These are phyloP conservation scores for Aegypius monachus DNA, from an alignment of 2,113 vertebrate species.

Conservation along the genomic window DNA sequence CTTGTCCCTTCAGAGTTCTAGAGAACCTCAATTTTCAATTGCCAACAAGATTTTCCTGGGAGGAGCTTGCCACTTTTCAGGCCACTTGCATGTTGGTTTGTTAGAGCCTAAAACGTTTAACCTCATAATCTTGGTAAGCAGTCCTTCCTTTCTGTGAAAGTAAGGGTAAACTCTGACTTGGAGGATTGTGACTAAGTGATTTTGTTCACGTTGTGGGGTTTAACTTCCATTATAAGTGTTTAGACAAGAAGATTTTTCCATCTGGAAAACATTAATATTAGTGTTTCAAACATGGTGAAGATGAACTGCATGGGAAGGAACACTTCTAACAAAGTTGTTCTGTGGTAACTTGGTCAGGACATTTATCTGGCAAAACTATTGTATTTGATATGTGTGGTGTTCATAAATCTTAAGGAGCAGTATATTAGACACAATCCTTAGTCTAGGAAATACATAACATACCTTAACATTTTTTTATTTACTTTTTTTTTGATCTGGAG, in stretches of 20 bases:
- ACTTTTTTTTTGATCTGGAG: background rate
- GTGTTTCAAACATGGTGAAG: background rate
- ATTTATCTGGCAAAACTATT: background rate
- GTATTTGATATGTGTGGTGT: background rate
- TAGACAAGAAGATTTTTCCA: background rate
- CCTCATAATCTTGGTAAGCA: background rate
- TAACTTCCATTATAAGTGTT: background rate
- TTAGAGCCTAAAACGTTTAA: background rate
- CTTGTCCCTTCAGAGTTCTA: background rate
- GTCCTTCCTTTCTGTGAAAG: background rate
- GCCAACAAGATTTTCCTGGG: background rate
- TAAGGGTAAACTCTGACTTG: background rate
- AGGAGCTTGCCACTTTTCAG: background rate
- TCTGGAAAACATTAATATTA: background rate
- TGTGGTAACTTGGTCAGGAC: background rate
- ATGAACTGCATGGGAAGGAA: background rate
- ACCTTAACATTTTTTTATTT: background rate
- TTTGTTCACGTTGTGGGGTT: background rate
- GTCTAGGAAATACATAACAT: background rate
- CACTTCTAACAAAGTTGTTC: background rate
- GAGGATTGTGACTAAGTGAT: background rate
- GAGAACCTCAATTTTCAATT: background rate
- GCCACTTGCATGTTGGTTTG: background rate
- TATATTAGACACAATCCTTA: background rate
- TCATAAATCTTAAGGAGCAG: background rate